These are phyloP conservation scores for Polylopha cassiicola DNA, from an alignment of 2,888 invertebrate species.

Conservation along the genomic window DNA sequence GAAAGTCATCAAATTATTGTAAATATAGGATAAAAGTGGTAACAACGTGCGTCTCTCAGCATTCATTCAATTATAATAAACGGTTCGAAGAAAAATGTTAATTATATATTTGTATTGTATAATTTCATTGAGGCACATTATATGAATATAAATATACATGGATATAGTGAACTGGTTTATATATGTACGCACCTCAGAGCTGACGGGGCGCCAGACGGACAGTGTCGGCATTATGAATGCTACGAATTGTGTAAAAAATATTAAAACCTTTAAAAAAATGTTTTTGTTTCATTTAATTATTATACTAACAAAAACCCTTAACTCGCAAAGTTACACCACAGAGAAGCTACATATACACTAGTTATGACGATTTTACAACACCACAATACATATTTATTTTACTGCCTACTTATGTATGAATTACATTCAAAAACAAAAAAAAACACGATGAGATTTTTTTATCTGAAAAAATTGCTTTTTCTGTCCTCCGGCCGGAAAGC, in stretches of 20 bases:
- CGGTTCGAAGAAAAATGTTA: slow-evolving; percentile 39
- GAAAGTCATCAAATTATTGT: slow-evolving; percentile 71
- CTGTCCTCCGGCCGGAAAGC: no score
- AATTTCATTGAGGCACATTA: slow-evolving; percentile 54
- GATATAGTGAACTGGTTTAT: slow-evolving; percentile 54
- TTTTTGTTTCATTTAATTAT: slow-evolving; percentile 55
- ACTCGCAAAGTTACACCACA: neutral
- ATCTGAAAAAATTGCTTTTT: no score
- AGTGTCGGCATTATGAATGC: slow-evolving; percentile 78
- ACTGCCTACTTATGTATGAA: no score
- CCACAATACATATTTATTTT: no score
- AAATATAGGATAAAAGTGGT: slow-evolving; percentile 70
- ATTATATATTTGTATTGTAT: slow-evolving; percentile 73
- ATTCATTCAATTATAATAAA: slow-evolving; percentile 42
- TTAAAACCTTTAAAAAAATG: slow-evolving; percentile 74
- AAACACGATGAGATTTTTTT: no score
- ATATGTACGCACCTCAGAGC: slow-evolving; percentile 46
- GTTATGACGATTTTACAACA: no score
- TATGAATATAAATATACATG: slow-evolving; percentile 41
- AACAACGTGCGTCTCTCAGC: slow-evolving; percentile 61
- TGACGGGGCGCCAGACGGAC: slow-evolving; percentile 58
- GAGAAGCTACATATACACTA: no score
- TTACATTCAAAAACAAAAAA: no score
- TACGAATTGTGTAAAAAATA: slow-evolving; percentile 79
- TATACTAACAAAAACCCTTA: slow-evolving; percentile 15